Evolutionary conservation across 2,888 invertebrate species (phyloP).

Genomic region (Cryptus viduatorius): DNA sequence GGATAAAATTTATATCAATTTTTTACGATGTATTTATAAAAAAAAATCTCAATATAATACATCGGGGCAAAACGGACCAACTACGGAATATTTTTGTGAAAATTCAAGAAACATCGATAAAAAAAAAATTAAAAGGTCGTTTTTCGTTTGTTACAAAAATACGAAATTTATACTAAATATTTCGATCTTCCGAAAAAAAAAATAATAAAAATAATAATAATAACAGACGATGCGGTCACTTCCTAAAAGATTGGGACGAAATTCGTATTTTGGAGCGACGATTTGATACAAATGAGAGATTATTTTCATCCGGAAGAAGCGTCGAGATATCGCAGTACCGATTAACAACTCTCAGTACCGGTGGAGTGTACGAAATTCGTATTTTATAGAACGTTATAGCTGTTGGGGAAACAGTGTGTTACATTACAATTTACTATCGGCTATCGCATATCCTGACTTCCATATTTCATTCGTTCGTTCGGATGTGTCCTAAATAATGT

Average conservation of each 20-base stretch:
- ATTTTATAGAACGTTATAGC: neutral
- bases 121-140: too few species aligned
- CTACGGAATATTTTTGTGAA: too few species aligned
- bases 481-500: constrained; percentile 48
- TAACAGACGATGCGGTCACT: constrained; percentile 49
- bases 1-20: constrained; percentile 24
- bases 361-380: neutral
- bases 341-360: neutral
- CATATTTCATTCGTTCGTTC: constrained; percentile 41
- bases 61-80: too few species aligned
- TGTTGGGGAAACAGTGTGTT: neutral
- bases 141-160: too few species aligned
- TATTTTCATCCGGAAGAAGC: constrained; percentile 62
- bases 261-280: constrained; percentile 18
- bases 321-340: constrained; percentile 3
- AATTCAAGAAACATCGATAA: too few species aligned
- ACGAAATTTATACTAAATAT: too few species aligned
- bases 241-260: constrained; percentile 65
- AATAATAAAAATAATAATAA: too few species aligned
- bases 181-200: too few species aligned
- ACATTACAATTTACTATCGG: constrained; percentile 47
- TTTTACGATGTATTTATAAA: constrained; percentile 15
- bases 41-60: too few species aligned
- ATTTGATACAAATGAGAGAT: constrained; percentile 45
- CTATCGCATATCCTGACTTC: constrained; percentile 56